Evolutionary conservation across 2,113 vertebrate genomes (phyloP).

Genomic region (Corythoichthys intestinalis): DNA sequence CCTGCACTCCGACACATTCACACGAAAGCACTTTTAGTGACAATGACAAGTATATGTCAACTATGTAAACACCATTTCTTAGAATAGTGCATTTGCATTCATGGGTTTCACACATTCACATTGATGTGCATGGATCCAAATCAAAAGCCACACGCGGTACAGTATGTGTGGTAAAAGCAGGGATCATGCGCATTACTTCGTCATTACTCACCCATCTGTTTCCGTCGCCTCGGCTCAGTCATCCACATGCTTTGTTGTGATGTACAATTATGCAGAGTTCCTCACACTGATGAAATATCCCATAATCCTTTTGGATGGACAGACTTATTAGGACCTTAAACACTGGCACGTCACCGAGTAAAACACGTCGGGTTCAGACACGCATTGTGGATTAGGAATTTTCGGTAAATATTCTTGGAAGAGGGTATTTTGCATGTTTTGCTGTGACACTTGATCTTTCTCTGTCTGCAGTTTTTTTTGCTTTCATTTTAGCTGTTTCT

Average conservation of each 20-base stretch:
- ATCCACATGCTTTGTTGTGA: constrained; percentile 27
- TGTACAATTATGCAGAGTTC: constrained; percentile 32
- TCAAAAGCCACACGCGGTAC: constrained; percentile 11
- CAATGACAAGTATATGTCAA: too few relatives aligned
- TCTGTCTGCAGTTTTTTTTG: background rate
- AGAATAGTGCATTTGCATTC: constrained; percentile 7
- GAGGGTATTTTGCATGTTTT: constrained; percentile 22
- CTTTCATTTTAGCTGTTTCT: background rate
- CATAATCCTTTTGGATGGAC: constrained; percentile 44
- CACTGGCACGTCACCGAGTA: constrained; percentile 13
- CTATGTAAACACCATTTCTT: constrained; percentile 7
- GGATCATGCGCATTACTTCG: constrained; percentile 45
- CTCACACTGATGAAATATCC: constrained; percentile 24
- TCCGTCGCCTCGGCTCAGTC: constrained; percentile 13
- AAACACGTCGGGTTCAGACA: constrained; percentile 2
- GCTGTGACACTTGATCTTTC: background rate
- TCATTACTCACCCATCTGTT: constrained; percentile 56
- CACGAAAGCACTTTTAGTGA: too few relatives aligned
- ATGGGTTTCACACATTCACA: background rate
- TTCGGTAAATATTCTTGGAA: constrained; percentile 10
- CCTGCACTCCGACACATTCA: constrained; percentile 3
- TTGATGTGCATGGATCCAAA: constrained; percentile 12
- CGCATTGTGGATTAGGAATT: constrained; percentile 14
- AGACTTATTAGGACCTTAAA: constrained; percentile 34
- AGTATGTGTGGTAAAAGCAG: constrained; percentile 25